Conservation (phyloP, 2,888 invertebrate species). For the Phaedon cochleariae region DNA sequence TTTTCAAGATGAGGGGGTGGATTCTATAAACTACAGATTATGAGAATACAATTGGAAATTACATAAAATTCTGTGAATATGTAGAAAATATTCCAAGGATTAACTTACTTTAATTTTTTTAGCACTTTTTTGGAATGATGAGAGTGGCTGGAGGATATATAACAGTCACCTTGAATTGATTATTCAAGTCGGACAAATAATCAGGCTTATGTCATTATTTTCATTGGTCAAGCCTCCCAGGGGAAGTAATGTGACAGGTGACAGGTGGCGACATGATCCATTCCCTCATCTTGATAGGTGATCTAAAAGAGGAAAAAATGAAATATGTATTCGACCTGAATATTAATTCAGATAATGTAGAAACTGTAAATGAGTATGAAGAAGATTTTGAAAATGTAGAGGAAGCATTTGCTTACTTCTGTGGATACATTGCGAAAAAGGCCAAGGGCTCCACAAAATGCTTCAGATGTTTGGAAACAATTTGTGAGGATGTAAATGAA, state of each 20-base stretch:
- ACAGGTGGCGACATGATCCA: not conserved
- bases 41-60: not conserved
- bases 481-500: not conserved
- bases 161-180: too few relatives aligned
- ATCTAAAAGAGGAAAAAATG: not conserved
- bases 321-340: not conserved
- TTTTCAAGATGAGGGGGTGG: too few relatives aligned
- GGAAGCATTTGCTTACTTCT: too few relatives aligned
- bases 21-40: too few relatives aligned
- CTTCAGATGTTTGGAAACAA: not conserved
- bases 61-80: not conserved
- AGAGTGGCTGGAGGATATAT: too few relatives aligned
- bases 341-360: not conserved
- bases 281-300: not conserved
- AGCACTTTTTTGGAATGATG: too few relatives aligned
- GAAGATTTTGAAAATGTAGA: too few relatives aligned
- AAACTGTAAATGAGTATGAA: not conserved
- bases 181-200: too few relatives aligned
- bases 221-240: too few relatives aligned
- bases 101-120: not conserved
- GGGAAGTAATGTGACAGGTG: not conserved
- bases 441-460: not conserved
- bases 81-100: not conserved
- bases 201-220: too few relatives aligned
- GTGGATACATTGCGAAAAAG: conserved; percentile 4